Evolutionary conservation across 2,797 vertebrate genomes (phyloP).

Genomic region (Pipistrellus pipistrellus): DNA sequence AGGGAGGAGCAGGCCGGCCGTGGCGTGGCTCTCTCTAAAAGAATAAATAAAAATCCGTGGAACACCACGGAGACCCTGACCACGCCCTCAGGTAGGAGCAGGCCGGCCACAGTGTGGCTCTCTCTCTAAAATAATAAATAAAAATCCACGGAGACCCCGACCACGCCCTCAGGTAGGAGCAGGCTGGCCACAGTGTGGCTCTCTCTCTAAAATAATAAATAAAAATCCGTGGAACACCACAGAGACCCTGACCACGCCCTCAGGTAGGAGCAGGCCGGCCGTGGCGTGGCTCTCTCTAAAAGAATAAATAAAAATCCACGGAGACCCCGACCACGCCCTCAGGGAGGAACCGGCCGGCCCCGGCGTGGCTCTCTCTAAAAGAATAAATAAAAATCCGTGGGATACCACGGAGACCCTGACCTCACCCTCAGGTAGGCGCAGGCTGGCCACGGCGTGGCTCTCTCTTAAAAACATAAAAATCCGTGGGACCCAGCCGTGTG

Average conservation of each 20-base stretch:
- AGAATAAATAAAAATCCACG: no score
- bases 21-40: no score
- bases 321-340: no score
- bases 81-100: constrained; percentile 89
- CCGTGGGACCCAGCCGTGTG: no score
- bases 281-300: background rate
- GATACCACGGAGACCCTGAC: constrained; percentile 93
- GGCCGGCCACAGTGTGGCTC: background rate
- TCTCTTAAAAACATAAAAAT: background rate
- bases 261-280: constrained; percentile 89
- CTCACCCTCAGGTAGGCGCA: constrained; percentile 86
- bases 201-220: background rate
- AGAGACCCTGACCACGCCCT: constrained; percentile 78
- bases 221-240: constrained; percentile 85
- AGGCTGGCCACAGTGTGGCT: no score
- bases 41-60: constrained; percentile 70
- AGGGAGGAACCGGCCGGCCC: no score
- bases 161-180: constrained; percentile 87
- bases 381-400: constrained; percentile 71
- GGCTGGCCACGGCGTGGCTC: no score
- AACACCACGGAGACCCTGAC: constrained; percentile 92
- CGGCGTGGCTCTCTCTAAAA: background rate
- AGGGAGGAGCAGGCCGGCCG: no score
- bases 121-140: background rate
- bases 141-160: constrained; percentile 91